Conservation (phyloP, 2,113 vertebrate species). For the Laterallus jamaicensis region DNA sequence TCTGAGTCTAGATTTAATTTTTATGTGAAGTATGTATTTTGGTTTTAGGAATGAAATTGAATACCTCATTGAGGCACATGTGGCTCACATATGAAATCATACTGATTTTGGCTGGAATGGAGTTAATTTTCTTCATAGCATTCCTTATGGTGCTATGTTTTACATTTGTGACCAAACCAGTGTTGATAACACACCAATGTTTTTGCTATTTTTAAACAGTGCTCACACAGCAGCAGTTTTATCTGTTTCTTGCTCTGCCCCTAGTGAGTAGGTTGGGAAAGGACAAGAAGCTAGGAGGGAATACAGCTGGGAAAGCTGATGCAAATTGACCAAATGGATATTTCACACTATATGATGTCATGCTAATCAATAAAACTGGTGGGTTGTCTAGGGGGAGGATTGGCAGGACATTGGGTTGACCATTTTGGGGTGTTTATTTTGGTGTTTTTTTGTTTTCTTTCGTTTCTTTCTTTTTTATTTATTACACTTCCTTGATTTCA, state of each 20-base stretch:
- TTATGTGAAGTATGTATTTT: background rate
- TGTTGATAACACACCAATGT: background rate
- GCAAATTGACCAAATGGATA: background rate
- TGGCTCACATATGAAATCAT: background rate
- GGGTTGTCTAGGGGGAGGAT: background rate
- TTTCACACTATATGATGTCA: background rate
- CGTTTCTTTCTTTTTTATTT: background rate
- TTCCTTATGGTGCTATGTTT: background rate
- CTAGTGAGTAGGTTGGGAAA: background rate
- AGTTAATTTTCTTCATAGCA: background rate
- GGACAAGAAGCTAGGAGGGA: background rate
- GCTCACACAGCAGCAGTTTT: background rate
- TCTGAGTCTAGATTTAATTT: background rate
- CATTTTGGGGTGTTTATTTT: background rate
- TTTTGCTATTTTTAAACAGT: background rate
- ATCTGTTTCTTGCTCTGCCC: background rate
- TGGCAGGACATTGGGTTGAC: accelerated
- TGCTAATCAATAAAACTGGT: background rate
- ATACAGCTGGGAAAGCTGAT: background rate
- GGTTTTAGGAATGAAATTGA: background rate
- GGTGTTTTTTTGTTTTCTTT: background rate
- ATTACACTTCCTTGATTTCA: background rate
- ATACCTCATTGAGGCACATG: background rate
- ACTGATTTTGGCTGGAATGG: background rate
- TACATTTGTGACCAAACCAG: background rate